Evolutionary conservation across 2,888 invertebrate species (phyloP), one percentile per base, ranked within the genome.

Genomic region (Aspidiotus destructor): DNA sequence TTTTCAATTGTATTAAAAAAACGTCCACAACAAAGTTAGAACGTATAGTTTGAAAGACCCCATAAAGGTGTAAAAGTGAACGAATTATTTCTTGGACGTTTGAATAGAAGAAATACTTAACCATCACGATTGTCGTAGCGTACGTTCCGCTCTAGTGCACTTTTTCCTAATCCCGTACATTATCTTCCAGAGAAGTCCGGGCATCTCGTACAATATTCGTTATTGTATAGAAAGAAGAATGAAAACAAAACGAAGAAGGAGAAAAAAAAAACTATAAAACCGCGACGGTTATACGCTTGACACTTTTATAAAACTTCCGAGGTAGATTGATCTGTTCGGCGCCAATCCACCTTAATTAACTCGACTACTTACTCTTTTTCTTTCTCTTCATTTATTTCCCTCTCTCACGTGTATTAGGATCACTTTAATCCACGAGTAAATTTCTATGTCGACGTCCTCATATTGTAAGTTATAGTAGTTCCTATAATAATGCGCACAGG

Each of bases 291-390:
- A 41, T 52, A 63, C 41, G 54, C 63, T 54, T 54, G 63, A 63
- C 63, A 63, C 54, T 63, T 63, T 63, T 63, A 63, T 48, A 63
- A 63, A 54, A 52, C 63, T 53, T 63, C 63, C 54, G 41, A 41
- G 63, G 63, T 63, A 63, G 63, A 63, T 63, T 63, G 63, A 63
- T 63, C 63, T 63, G 63, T 63, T 63, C 54, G 63, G 63, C 63
- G 63, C 63, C 63, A 63, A 63, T 63, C 28, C 42, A 52, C 63
- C 63, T 63, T 63, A 63, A 63, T 63, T 63, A 63, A 63, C 63
- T 63, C 52, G 55, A 63, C 28, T 28, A 28, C 28, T 28, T 28
- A 63, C 63, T 63, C 54, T 63, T 62, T 60, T 57, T 15, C 54
- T 63, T 62, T 62, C 28, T 28, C 28, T 28, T 28, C 28, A 28